Base-by-base conservation (phyloP, 2,797 vertebrate species). In the Liparis tanakae region DNA sequence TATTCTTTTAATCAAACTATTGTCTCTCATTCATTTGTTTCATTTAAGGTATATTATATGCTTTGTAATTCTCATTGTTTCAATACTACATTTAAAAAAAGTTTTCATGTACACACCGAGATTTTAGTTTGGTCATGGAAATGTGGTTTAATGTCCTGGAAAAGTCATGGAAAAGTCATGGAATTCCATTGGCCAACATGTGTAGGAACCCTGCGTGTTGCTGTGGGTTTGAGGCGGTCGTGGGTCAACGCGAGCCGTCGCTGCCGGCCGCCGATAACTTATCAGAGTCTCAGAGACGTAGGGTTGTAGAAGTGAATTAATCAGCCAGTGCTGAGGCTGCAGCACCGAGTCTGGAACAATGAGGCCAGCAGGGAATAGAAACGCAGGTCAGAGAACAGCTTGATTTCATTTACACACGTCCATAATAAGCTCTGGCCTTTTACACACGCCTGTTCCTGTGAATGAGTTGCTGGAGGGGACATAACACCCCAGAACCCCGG, bases 401-500 rank as follows among this genome's bases (percentile, higher is more conserved):
- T 88, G 79, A 89, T 92, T 90, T 90, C 60, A 89, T 94, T 93
- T 90, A 82, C 74, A 86, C 74, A 74, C 81, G 85, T 88, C 74
- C 85, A 56, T 87, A 86, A 93, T 87, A 90, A 88, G 82, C 79
- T 78, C 30, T 61, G 66, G 74, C 74, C 63, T 81, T 79, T 82
- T 74, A 74, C 79, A 85, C 76, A 81, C 7, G 62, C 50, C 68
- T 75, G 65, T 82, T 87, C 68, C 59, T 77, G 51, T 82, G 82
- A 87, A 81, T 84, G 66, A 81, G 76, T 70, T 15, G 71, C 88
- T 76, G 64, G 66, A 82, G 80, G 86, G 84, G 73, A 77, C 67
- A 37, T 76, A 76, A 72, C 74, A 58, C 60, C 56, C 65, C 43
- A 10, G 50, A 54, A 76, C 80, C 65, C 22, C 75, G 1, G 84